Evolutionary conservation across 2,888 invertebrate species (phyloP).

Genomic region (Polydesmus complanatus): DNA sequence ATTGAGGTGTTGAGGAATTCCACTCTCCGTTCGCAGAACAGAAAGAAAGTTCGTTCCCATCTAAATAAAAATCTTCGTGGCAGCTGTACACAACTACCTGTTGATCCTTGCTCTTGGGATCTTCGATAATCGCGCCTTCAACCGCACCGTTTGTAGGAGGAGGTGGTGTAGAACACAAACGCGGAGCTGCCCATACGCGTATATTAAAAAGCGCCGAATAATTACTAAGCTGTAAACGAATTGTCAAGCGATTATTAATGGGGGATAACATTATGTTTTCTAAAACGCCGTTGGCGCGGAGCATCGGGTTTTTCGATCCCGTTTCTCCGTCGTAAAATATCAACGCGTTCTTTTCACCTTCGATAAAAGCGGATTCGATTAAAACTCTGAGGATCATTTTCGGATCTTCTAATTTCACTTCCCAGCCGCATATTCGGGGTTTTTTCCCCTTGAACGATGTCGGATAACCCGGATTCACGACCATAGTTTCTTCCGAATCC

Average conservation of each 20-base stretch:
- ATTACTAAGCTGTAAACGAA: no score
- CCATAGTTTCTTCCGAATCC: background rate
- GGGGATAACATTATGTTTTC: background rate
- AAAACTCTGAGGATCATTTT: no score
- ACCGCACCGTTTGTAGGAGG: slow-evolving; percentile 2
- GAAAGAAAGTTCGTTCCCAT: background rate
- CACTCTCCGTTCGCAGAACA: slow-evolving; percentile 2
- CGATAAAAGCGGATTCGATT: no score
- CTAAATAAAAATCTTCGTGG: background rate
- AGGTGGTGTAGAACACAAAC: background rate
- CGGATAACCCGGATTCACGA: background rate
- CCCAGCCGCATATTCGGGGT: background rate
- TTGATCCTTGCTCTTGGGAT: no score
- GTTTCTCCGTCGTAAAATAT: background rate
- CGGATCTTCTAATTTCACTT: background rate
- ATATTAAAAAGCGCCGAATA: background rate
- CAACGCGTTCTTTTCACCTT: background rate
- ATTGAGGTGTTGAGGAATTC: background rate
- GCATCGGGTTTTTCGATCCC: no score
- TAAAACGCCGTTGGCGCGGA: background rate
- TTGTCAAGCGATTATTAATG: no score
- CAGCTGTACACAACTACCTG: background rate
- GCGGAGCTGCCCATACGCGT: background rate
- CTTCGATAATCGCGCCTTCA: background rate
- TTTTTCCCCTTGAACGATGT: background rate